A percentile compares a stretch with the other conserved stretches of the same genome.
phyloP scores from a whole-genome alignment of 2,113 vertebrate species.

The Tretioscincus oriximinensis region DNA sequence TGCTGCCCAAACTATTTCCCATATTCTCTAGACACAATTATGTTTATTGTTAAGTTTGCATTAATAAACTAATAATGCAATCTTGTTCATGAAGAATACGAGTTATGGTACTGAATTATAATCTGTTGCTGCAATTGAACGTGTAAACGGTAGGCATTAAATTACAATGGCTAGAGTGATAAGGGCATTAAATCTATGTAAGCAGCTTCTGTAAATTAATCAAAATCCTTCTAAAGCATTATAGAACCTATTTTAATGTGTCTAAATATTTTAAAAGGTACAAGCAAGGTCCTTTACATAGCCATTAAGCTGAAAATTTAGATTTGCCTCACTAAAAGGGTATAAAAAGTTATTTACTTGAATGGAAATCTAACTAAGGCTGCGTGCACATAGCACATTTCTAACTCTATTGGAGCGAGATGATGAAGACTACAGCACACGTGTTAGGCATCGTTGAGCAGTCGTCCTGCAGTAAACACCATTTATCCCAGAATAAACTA shows the following conservation, averaged over 20 bases:
- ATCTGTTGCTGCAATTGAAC: background rate
- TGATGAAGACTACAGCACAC: too few species aligned
- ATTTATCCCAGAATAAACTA: too few species aligned
- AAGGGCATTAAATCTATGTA: background rate
- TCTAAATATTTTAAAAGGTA: background rate
- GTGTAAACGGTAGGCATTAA: background rate
- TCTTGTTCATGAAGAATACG: background rate
- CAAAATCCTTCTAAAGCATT: background rate
- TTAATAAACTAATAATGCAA: background rate
- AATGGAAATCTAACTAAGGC: background rate
- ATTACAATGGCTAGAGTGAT: background rate
- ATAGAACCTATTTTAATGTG: background rate
- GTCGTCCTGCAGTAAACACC: too few species aligned
- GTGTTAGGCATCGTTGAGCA: too few species aligned
- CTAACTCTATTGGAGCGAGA: too few species aligned
- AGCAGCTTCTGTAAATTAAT: background rate
- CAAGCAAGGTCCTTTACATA: background rate
- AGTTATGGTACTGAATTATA: background rate
- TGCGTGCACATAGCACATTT: too few species aligned
- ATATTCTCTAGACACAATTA: too few species aligned
- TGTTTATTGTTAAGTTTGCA: background rate
- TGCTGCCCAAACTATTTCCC: background rate
- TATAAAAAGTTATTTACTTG: background rate
- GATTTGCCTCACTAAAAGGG: background rate
- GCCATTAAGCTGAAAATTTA: background rate